Percentiles rank a stretch among this genome's conserved stretches.
phyloP scores from a whole-genome alignment of 2,888 invertebrate genomes.

The Acheta domesticus region DNA sequence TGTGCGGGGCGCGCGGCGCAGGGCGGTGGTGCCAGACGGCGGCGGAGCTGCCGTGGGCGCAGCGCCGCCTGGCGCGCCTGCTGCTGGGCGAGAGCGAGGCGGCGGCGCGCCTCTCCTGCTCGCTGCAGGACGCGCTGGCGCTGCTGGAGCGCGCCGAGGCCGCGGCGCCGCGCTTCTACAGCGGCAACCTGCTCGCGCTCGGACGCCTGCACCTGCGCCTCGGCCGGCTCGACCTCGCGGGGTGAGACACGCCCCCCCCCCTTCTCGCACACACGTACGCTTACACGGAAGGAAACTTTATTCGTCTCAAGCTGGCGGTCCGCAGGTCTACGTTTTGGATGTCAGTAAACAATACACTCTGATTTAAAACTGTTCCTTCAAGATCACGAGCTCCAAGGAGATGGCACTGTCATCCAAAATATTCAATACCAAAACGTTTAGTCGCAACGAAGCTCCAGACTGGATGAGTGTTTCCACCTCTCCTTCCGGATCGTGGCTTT shows the following conservation, averaged over 20 bases:
- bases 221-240: neutral
- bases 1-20: neutral
- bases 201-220: neutral
- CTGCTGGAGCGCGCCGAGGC: neutral
- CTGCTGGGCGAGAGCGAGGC: neutral
- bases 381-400: too few species aligned
- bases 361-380: too few species aligned
- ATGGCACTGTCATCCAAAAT: too few species aligned
- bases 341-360: too few species aligned
- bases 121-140: neutral
- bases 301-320: neutral
- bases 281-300: neutral
- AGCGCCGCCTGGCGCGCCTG: neutral
- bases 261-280: neutral
- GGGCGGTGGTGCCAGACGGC: neutral
- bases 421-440: too few species aligned
- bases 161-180: constrained; percentile 5
- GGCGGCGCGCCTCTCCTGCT: neutral
- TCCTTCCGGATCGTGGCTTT: too few species aligned
- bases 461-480: too few species aligned
- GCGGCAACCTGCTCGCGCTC: neutral
- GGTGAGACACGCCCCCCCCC: neutral
- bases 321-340: too few species aligned
- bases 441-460: too few species aligned
- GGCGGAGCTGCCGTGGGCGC: neutral